Evolutionary conservation across 2,888 invertebrate species (phyloP).

Genomic region (Monochamus alternatus): DNA sequence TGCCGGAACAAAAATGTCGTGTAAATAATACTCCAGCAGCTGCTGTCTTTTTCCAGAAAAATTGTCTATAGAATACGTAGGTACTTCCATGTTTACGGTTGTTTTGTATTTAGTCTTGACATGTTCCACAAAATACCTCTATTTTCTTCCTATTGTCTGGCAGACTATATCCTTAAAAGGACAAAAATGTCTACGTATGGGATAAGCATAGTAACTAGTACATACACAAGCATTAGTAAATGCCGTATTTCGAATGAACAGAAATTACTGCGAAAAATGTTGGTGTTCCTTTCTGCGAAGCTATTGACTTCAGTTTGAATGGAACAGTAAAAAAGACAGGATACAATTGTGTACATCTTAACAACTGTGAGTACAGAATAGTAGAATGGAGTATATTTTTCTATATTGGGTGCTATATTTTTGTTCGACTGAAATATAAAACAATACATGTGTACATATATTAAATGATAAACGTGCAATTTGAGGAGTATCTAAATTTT

Average conservation of each 20-base stretch:
- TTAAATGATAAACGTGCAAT: no score
- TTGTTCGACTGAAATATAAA: no score
- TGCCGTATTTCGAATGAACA: neutral
- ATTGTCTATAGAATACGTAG: constrained; percentile 24
- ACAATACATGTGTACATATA: no score
- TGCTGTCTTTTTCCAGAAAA: constrained; percentile 34
- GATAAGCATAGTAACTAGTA: constrained; percentile 19
- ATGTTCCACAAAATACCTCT: constrained; percentile 53
- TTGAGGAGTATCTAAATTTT: no score
- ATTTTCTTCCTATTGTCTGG: constrained; percentile 55
- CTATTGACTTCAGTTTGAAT: neutral
- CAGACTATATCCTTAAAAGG: constrained; percentile 31
- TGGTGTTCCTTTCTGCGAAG: neutral
- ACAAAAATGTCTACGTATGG: constrained; percentile 53
- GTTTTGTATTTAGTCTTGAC: constrained; percentile 56
- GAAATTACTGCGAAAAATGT: constrained; percentile 11
- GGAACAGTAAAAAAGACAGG: neutral
- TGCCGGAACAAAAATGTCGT: no score
- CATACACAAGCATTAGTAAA: neutral
- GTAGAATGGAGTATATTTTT: no score
- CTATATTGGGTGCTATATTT: no score
- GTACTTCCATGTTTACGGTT: constrained; percentile 52
- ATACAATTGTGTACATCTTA: neutral
- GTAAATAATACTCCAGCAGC: constrained; percentile 17
- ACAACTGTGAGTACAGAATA: no score